Conservation (phyloP, 2,113 vertebrate genomes). For the Saiga tatarica region DNA sequence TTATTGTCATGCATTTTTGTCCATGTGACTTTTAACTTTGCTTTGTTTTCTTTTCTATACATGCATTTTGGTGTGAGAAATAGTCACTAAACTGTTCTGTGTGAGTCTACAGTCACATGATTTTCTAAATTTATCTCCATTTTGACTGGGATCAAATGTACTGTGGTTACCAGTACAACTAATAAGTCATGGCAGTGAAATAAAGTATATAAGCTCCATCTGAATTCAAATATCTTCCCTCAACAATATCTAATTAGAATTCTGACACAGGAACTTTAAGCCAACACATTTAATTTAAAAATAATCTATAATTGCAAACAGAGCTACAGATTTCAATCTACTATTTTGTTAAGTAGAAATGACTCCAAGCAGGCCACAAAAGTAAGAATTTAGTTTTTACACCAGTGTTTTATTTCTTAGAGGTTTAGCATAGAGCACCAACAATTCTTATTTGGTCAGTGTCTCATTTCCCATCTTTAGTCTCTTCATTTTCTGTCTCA, state of each 20-base stretch:
- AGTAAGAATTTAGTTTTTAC: neutral
- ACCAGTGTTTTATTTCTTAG: neutral
- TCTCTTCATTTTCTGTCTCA: conserved; percentile 30
- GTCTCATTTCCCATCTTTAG: conserved; percentile 8
- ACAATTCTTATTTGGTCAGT: neutral
- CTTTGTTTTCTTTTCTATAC: neutral
- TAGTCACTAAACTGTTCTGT: neutral
- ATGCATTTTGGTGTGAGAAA: neutral
- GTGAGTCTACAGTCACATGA: neutral
- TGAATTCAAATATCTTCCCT: neutral
- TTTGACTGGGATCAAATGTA: neutral
- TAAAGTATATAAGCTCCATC: neutral
- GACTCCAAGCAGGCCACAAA: neutral
- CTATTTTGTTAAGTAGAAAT: neutral
- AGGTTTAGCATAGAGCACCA: neutral
- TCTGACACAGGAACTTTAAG: neutral
- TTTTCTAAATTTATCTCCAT: neutral
- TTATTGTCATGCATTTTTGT: neutral
- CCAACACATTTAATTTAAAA: neutral
- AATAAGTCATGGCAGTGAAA: neutral
- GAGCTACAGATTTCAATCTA: neutral
- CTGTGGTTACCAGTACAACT: neutral
- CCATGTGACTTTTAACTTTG: neutral
- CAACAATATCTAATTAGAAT: neutral
- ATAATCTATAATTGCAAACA: neutral